phyloP scores from a whole-genome alignment of 2,888 invertebrate species.

The Gerosis bhagava region DNA sequence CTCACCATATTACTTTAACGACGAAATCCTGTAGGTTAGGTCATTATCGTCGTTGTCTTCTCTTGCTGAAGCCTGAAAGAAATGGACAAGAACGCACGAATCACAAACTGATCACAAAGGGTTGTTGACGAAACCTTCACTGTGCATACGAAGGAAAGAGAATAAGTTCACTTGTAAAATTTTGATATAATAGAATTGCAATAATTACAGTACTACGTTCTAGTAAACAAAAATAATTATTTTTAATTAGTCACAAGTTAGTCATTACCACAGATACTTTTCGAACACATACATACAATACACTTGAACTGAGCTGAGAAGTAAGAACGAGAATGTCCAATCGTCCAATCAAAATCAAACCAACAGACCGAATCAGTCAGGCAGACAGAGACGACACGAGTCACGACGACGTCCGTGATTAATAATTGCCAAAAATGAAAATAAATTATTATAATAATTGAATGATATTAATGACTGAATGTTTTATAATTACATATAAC shows the following conservation, averaged over 20 bases:
- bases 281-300: no score
- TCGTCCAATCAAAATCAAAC: no score
- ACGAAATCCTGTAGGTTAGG: slow-evolving; percentile 54
- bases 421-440: no score
- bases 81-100: slow-evolving; percentile 53
- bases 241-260: slow-evolving; percentile 40
- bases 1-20: slow-evolving; percentile 31
- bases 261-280: slow-evolving; percentile 37
- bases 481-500: no score
- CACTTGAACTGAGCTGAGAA: no score
- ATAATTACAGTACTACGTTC: slow-evolving; percentile 32
- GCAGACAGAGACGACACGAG: no score
- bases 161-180: slow-evolving; percentile 6
- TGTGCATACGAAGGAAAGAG: slow-evolving; percentile 3
- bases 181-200: slow-evolving; percentile 21
- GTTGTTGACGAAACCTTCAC: slow-evolving; percentile 25
- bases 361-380: no score
- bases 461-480: no score
- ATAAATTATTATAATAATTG: no score
- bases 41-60: slow-evolving; percentile 61
- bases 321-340: no score
- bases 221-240: slow-evolving; percentile 41
- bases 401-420: no score
- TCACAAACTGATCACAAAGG: slow-evolving; percentile 50
- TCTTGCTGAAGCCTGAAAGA: slow-evolving; percentile 63